These are phyloP conservation scores for Phalacrocorax aristotelis DNA, from an alignment of 2,113 vertebrate genomes.

Conservation along the genomic window DNA sequence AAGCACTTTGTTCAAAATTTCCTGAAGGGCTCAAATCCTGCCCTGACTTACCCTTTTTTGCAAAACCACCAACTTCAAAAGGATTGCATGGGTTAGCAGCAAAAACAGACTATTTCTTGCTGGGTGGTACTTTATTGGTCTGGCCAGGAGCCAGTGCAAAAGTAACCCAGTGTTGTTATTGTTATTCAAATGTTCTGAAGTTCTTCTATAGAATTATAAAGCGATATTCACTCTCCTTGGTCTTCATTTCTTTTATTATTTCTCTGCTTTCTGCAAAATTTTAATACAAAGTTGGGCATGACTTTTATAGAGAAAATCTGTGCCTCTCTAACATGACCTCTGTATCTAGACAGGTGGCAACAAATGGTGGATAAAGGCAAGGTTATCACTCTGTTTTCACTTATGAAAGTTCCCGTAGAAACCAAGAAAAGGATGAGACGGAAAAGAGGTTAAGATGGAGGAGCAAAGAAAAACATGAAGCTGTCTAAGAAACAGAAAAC, in stretches of 20 bases:
- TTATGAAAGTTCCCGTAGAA: background rate
- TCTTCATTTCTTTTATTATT: background rate
- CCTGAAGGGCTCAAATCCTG: conserved; percentile 28
- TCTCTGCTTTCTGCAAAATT: background rate
- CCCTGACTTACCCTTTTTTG: background rate
- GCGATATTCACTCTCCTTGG: background rate
- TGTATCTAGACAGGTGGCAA: background rate
- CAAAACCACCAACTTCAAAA: conserved; percentile 17
- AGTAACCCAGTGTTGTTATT: background rate
- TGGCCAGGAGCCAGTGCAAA: conserved; percentile 23
- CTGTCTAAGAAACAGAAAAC: background rate
- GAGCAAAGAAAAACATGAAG: background rate
- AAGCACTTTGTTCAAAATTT: conserved; percentile 2
- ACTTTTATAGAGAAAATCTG: background rate
- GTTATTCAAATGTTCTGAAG: background rate
- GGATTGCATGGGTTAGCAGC: background rate
- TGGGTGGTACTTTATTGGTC: conserved; percentile 14
- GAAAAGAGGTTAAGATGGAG: background rate
- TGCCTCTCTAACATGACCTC: background rate
- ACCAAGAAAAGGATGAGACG: background rate
- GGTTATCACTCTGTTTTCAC: background rate
- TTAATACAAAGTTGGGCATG: background rate
- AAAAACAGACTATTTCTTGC: conserved; percentile 4
- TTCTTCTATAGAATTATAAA: background rate
- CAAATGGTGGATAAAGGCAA: background rate